Evolutionary conservation across 2,888 invertebrate species (phyloP), one percentile per base, ranked within the genome.

Genomic region (Anoplius nigerrimus): DNA sequence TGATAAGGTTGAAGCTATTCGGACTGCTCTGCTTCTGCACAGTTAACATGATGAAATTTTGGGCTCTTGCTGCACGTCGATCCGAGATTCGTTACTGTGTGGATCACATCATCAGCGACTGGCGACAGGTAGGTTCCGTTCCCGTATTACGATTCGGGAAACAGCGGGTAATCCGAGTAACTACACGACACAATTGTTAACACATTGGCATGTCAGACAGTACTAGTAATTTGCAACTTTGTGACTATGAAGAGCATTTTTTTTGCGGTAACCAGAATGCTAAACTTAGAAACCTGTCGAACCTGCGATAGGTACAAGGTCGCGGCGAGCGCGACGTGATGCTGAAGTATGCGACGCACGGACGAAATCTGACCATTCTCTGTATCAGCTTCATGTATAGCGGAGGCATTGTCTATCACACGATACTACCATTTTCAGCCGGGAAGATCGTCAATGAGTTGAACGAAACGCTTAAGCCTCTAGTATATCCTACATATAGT

Each of bases 21-120:
- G 84, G 81, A 0, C 81, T 81, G 0, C 63, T 80, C 69, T 81
- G 79, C 52, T 82, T 81, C 18, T 74, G 75, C 57, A 4, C 79
- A 2, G 84, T 82, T 81, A 69, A 75, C n/a, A 74, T 76, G n/a
- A 5, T 71, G 0, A 84, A 86, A 46, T 86, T 84, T 4, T 72
- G 64, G 2, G 80, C 69, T 1, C 59, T 82, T 0, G 48, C 75
- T 3, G 27, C 53, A 1, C 66, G 63, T 34, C 62, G 48, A 8
- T 24, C 46, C 0, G 64, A 76, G 0, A 80, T 83, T 1, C 57
- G 54, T 0, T 8, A 42, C 0, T 82, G 80, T 54, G 51, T 78
- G n/a, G 46, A 71, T 0, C 75, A 76, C 42, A 65, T 82, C 1
- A 27, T 68, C 20, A 58, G 2, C 2, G 82, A 82, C 46, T 82